phyloP scores from a whole-genome alignment of 2,113 vertebrate species.

The Trichomycterus rosablanca region DNA sequence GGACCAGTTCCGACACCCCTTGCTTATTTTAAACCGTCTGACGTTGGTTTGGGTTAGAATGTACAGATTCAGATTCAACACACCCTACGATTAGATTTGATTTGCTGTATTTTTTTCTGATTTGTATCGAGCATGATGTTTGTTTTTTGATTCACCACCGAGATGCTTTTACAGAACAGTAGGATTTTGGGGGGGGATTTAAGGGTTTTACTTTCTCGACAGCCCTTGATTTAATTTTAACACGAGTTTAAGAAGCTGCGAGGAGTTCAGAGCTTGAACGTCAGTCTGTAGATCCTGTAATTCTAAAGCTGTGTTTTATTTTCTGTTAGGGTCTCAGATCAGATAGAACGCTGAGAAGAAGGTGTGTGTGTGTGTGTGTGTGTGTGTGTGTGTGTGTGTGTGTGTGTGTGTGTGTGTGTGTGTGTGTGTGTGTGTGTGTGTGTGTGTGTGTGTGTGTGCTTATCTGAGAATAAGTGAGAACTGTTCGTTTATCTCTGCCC shows the following conservation, averaged over 20 bases:
- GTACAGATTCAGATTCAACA: conserved; percentile 80
- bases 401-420: too few relatives aligned
- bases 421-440: too few relatives aligned
- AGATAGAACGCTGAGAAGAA: conserved; percentile 19
- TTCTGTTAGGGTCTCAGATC: too few relatives aligned
- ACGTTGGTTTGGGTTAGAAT: conserved; percentile 94
- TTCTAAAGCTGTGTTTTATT: too few relatives aligned
- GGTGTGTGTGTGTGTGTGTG: conserved; percentile 48
- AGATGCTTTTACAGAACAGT: neutral
- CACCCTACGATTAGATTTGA: conserved; percentile 19
- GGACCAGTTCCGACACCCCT: too few relatives aligned
- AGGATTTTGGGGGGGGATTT: neutral
- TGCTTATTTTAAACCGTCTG: conserved; percentile 60
- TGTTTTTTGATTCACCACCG: neutral
- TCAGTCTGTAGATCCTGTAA: too few relatives aligned
- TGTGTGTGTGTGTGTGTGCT: neutral
- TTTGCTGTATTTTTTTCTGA: conserved; percentile 51
- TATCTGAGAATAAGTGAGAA: too few relatives aligned
- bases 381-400: conserved; percentile 56
- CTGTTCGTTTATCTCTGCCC: too few relatives aligned
- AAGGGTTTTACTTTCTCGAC: too few relatives aligned
- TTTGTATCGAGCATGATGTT: conserved; percentile 25
- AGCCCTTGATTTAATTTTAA: neutral
- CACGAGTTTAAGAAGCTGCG: too few relatives aligned
- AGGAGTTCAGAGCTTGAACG: too few relatives aligned